phyloP scores from a whole-genome alignment of 2,113 vertebrate genomes.

The Silurus meridionalis region DNA sequence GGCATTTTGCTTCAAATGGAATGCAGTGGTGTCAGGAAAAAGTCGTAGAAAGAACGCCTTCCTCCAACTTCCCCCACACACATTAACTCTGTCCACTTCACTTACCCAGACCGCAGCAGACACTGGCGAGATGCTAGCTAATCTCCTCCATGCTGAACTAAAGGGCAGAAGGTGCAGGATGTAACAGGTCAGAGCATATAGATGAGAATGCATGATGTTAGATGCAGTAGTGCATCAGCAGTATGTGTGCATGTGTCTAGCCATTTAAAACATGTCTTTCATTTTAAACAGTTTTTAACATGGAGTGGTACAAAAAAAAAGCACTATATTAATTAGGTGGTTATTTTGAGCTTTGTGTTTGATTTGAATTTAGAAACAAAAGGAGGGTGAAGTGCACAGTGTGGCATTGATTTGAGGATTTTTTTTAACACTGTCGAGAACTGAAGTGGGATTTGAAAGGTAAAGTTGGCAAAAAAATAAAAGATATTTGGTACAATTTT shows the following conservation, averaged over 20 bases:
- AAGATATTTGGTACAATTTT: too few relatives aligned
- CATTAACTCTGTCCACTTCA: slow-evolving; percentile 46
- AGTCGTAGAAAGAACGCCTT: slow-evolving; percentile 7
- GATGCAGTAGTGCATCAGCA: slow-evolving; percentile 1
- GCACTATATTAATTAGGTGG: not conserved
- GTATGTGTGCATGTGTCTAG: not conserved
- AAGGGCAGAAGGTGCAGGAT: slow-evolving; percentile 23
- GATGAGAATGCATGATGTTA: slow-evolving; percentile 15
- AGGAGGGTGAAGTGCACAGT: not conserved
- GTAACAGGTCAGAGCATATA: slow-evolving; percentile 16
- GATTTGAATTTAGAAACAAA: not conserved
- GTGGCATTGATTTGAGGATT: not conserved
- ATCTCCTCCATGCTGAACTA: not conserved
- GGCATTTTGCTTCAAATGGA: slow-evolving; percentile 12
- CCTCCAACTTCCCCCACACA: not conserved
- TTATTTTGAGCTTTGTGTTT: not conserved
- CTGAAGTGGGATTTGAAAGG: not conserved
- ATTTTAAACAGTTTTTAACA: not conserved
- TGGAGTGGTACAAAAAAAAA: not conserved
- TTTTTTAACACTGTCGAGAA: not conserved
- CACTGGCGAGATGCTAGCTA: not conserved
- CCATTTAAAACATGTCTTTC: not conserved
- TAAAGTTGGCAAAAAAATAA: not conserved
- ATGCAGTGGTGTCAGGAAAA: not conserved
- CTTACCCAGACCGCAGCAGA: slow-evolving; percentile 34